Conservation (phyloP, 2,113 vertebrate genomes). For the Campylomormyrus numenius region DNA sequence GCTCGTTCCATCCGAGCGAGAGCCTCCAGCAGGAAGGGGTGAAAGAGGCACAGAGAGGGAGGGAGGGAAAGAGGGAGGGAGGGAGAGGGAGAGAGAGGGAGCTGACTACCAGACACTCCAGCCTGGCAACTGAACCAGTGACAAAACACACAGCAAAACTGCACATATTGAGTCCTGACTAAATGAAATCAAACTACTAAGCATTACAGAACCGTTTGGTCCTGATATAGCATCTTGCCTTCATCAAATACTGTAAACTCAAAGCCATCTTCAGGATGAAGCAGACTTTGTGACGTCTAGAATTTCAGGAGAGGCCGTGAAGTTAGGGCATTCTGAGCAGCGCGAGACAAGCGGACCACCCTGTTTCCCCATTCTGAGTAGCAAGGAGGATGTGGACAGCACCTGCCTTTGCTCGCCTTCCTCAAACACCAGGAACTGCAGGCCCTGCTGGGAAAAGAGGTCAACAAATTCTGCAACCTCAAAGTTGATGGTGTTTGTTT, state of each 20-base stretch:
- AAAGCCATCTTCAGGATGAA: background rate
- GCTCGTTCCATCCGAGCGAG: constrained; percentile 15
- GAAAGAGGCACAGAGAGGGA: constrained; percentile 22
- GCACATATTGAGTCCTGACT: background rate
- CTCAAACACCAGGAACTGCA: background rate
- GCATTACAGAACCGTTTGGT: background rate
- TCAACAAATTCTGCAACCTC: background rate
- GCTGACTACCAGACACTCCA: constrained; percentile 20
- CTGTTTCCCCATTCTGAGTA: background rate
- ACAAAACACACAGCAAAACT: constrained; percentile 34
- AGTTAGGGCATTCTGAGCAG: background rate
- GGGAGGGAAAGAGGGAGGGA: constrained; percentile 37
- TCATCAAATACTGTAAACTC: background rate
- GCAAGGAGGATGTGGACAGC: background rate
- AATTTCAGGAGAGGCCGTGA: background rate
- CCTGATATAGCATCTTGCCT: background rate
- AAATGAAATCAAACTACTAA: background rate
- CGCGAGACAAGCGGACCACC: background rate
- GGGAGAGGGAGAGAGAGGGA: constrained; percentile 36
- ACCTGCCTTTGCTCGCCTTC: background rate
- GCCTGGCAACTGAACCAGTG: constrained; percentile 11
- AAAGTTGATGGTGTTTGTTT: background rate
- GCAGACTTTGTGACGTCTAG: background rate
- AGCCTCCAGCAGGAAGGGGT: constrained; percentile 28
- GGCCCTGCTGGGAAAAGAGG: background rate